Evolutionary conservation across 2,797 vertebrate species (phyloP).

Genomic region (Fratercula arctica): DNA sequence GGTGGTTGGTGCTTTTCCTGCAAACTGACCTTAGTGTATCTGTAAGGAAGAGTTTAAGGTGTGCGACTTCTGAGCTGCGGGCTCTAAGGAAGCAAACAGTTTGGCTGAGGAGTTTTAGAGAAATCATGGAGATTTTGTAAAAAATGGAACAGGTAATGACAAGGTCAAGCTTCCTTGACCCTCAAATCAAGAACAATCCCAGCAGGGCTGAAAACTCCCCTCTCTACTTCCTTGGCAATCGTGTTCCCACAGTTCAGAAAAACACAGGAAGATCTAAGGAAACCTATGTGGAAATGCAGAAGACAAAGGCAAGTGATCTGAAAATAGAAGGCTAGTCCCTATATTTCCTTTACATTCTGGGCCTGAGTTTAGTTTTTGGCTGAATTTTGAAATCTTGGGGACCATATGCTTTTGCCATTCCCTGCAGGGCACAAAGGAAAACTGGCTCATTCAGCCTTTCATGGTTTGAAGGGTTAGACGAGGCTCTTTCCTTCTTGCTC

Average conservation of each 20-base stretch:
- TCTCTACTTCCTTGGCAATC: slow-evolving; percentile 70
- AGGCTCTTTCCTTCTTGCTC: not conserved
- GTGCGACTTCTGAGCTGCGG: not conserved
- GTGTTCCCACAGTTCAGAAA: slow-evolving; percentile 74
- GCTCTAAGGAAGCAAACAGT: slow-evolving; percentile 14
- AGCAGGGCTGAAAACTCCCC: slow-evolving; percentile 53
- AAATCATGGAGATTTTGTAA: not conserved
- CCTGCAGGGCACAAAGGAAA: slow-evolving; percentile 15
- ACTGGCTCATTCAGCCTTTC: not conserved
- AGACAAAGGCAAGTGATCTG: slow-evolving; percentile 65
- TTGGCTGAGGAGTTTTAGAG: not conserved
- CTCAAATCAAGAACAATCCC: slow-evolving; percentile 72
- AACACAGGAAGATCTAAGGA: slow-evolving; percentile 78
- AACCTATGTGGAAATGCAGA: slow-evolving; percentile 70
- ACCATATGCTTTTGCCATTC: slow-evolving; percentile 57
- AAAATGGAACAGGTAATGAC: slow-evolving; percentile 59
- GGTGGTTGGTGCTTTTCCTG: not conserved
- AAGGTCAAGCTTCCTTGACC: slow-evolving; percentile 74
- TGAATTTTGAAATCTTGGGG: slow-evolving; percentile 2
- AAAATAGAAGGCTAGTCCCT: slow-evolving; percentile 70
- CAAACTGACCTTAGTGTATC: not conserved
- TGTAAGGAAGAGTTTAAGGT: not conserved
- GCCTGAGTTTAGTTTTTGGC: slow-evolving; percentile 6
- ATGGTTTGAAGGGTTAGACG: not conserved
- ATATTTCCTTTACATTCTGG: slow-evolving; percentile 73